A percentile compares a stretch with the other conserved stretches of the same genome.
Evolutionary conservation across 2,797 vertebrate genomes (phyloP).

Genomic region (Aplochiton taeniatus): DNA sequence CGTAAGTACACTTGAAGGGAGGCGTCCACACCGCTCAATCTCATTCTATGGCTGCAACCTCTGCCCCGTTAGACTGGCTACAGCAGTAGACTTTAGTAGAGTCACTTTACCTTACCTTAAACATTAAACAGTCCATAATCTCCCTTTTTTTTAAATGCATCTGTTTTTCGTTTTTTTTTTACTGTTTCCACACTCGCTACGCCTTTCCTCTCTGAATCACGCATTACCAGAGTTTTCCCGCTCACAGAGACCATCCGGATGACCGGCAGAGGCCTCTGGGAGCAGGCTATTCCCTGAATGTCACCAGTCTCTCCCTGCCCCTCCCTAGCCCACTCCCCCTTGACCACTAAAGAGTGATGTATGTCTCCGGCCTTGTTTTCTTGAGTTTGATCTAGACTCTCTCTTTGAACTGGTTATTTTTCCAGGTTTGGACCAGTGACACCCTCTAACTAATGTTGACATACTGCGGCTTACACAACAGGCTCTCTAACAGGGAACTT

Average conservation of each 20-base stretch:
- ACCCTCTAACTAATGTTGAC: constrained; percentile 45
- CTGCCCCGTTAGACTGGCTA: no score
- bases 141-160: constrained; percentile 12
- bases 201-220: constrained; percentile 48
- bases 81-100: no score
- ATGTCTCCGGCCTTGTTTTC: constrained; percentile 49
- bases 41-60: no score
- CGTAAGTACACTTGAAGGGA: no score
- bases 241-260: constrained; percentile 31
- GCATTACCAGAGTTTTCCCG: constrained; percentile 7
- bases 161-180: no score
- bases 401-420: constrained; percentile 62
- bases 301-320: constrained; percentile 14
- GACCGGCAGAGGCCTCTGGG: not conserved
- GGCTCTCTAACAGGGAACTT: constrained; percentile 36
- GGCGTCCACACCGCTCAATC: no score
- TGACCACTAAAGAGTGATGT: constrained; percentile 33
- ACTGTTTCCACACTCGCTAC: constrained; percentile 19
- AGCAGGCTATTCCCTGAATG: constrained; percentile 31
- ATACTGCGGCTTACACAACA: constrained; percentile 39
- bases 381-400: constrained; percentile 46
- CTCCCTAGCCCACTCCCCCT: constrained; percentile 28
- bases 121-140: no score
- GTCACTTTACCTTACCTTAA: no score
- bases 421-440: constrained; percentile 38